phyloP scores from a whole-genome alignment of 2,888 invertebrate genomes.

The Homarus gammarus region DNA sequence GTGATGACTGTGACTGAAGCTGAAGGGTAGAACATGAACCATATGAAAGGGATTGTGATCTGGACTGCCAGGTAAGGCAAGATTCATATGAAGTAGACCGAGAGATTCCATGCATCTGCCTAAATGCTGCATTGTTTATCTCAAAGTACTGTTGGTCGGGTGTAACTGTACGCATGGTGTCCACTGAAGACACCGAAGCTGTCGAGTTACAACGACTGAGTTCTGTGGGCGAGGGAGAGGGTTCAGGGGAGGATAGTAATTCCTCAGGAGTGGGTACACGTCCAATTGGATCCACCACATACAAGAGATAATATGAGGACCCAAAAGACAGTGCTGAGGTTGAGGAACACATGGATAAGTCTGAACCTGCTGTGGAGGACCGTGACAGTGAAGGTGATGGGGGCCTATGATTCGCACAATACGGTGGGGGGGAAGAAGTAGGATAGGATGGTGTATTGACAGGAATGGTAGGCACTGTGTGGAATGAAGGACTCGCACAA shows the following conservation, averaged over 20 bases:
- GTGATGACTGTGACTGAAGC: slow-evolving; percentile 34
- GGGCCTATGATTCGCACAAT: neutral
- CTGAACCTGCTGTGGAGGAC: slow-evolving; percentile 52
- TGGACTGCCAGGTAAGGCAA: slow-evolving; percentile 28
- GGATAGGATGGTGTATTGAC: neutral
- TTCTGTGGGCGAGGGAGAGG: slow-evolving; percentile 10
- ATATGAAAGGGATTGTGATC: slow-evolving; percentile 43
- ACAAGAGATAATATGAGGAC: slow-evolving; percentile 73
- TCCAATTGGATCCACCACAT: slow-evolving; percentile 66
- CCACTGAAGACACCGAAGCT: slow-evolving; percentile 57
- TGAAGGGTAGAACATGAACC: slow-evolving; percentile 49
- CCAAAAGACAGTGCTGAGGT: slow-evolving; percentile 70
- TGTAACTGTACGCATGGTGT: slow-evolving; percentile 69
- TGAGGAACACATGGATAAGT: slow-evolving; percentile 69
- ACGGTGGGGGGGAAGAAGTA: neutral
- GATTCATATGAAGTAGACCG: slow-evolving; percentile 37
- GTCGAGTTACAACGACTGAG: slow-evolving; percentile 39
- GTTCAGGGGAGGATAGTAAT: slow-evolving; percentile 60
- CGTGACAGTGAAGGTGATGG: slow-evolving; percentile 27
- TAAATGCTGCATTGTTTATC: slow-evolving; percentile 62
- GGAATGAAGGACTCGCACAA: slow-evolving; percentile 30
- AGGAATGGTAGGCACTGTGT: neutral
- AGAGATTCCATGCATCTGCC: slow-evolving; percentile 56
- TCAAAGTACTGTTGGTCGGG: slow-evolving; percentile 75
- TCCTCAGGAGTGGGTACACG: slow-evolving; percentile 62